Evolutionary conservation across 2,113 vertebrate species (phyloP).

Genomic region (Zonotrichia leucophrys): DNA sequence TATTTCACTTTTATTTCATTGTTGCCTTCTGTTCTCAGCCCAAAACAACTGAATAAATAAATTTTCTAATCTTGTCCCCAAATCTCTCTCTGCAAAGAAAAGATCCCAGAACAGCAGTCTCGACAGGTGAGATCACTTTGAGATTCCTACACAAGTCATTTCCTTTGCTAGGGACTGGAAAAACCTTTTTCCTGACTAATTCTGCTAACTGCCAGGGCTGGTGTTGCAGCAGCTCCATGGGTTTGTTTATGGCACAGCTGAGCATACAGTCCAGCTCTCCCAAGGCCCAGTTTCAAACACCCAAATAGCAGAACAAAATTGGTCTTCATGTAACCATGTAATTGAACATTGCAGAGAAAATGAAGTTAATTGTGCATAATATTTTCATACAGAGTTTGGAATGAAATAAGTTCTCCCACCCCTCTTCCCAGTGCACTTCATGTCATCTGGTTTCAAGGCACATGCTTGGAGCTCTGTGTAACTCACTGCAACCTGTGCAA

Average conservation of each 20-base stretch:
- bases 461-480: not conserved
- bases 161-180: not conserved
- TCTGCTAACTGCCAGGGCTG: conserved; percentile 4
- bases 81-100: not conserved
- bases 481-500: not conserved
- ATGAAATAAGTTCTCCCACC: not conserved
- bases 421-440: not conserved
- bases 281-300: conserved; percentile 12
- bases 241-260: conserved; percentile 45
- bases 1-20: not conserved
- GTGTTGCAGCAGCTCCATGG: not conserved
- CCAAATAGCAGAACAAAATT: conserved; percentile 31
- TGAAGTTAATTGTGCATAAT: conserved; percentile 60
- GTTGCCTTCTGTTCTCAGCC: not conserved
- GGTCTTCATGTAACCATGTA: conserved; percentile 51
- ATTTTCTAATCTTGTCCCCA: not conserved
- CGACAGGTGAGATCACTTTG: fast-evolving
- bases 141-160: not conserved
- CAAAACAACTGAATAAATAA: not conserved
- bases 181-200: not conserved
- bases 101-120: not conserved
- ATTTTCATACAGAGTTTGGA: conserved; percentile 38
- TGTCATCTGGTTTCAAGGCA: not conserved
- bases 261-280: conserved; percentile 24
- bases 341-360: conserved; percentile 51